phyloP scores from a whole-genome alignment of 2,888 invertebrate genomes.

The Idaea aversata region DNA sequence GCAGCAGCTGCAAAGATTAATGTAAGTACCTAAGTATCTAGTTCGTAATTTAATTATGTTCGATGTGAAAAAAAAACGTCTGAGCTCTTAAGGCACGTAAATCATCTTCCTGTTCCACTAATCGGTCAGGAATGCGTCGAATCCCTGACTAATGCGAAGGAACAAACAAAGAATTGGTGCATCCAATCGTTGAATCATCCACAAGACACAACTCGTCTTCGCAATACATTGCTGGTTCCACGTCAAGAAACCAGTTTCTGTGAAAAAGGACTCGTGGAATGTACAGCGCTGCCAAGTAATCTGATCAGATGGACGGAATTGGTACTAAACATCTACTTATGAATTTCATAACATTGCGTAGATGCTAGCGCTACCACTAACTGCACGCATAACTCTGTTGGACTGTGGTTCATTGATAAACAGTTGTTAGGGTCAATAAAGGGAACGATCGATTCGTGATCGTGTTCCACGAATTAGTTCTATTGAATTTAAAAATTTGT shows the following conservation, averaged over 20 bases:
- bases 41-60: neutral
- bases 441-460: conserved; percentile 35
- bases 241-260: conserved; percentile 4
- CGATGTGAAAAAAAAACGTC: neutral
- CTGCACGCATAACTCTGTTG: neutral
- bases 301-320: neutral
- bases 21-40: neutral
- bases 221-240: conserved; percentile 15
- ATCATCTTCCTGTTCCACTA: conserved; percentile 39
- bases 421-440: conserved; percentile 9
- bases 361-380: neutral
- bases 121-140: conserved; percentile 42
- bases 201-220: conserved; percentile 16
- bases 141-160: conserved; percentile 43
- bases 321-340: neutral
- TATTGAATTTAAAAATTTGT: conserved; percentile 24
- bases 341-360: neutral
- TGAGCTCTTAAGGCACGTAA: conserved; percentile 14
- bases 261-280: conserved; percentile 4
- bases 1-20: neutral
- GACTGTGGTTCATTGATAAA: neutral
- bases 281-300: neutral
- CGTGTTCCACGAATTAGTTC: conserved; percentile 35
- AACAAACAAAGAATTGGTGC: conserved; percentile 37
- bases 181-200: conserved; percentile 40